Evolutionary conservation across 2,113 vertebrate genomes (phyloP), one percentile per base, ranked within the genome.

Genomic region (Natator depressus): DNA sequence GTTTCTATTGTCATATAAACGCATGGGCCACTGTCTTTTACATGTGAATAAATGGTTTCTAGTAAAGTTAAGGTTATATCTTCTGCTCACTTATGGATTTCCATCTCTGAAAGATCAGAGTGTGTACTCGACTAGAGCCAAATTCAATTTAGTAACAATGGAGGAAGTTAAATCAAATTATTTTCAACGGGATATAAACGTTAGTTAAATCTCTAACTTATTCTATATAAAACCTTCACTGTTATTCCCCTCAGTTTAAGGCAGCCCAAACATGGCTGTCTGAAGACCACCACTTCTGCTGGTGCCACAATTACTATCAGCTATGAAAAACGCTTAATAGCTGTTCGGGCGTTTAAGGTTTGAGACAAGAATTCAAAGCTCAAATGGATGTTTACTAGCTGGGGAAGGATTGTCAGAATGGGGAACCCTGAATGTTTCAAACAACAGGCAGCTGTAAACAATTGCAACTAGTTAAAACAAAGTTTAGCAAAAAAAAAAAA

Each of bases 31-130:
- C 94, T 98, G 98, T 98, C 97, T 98, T 98, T 98, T 98, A 97
- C 96, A 97, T 98, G 98, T 98, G 98, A 98, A 98, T 98, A 98
- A 98, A 98, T 98, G 97, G 97, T 98, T 98, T 98, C 95, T 98
- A 97, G 98, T 97, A 98, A 98, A 98, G 98, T 96, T 98, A 97
- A 98, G 97, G 97, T 97, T 97, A 98, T 95, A 98, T 89, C 92
- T 98, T 98, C 97, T 94, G 93, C 97, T 97, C 96, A 96, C 97
- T 98, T 97, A 98, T 98, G 98, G 91, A 95, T 96, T 97, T 97
- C 95, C 94, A 97, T 84, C 93, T 97, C 94, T 27, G 27, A 96
- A 95, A 57, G 82, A 92, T 81, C 92, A 69, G 96, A 96, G 83
- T 78, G 24, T 53, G 85, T 89, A 59, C 90, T n/a, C n/a, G 81